phyloP scores from a whole-genome alignment of 2,113 vertebrate species.

The Arothron firmamentum region DNA sequence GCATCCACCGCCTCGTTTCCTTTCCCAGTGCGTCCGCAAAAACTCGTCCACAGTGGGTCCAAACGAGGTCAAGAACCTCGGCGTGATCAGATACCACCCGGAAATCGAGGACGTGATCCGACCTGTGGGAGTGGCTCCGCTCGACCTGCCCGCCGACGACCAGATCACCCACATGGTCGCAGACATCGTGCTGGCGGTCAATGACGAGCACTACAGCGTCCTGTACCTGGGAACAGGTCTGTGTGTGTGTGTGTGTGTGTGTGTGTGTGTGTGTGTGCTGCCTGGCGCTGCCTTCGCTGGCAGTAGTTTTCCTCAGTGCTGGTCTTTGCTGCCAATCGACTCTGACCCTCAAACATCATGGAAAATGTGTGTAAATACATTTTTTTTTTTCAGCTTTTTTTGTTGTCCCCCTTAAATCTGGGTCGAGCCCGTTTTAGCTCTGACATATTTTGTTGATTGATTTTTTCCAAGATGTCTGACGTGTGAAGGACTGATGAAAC shows the following conservation, averaged over 20 bases:
- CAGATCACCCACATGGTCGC: slow-evolving; percentile 75
- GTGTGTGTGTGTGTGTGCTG: background rate
- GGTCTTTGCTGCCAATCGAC: too few relatives aligned
- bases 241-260: slow-evolving; percentile 4
- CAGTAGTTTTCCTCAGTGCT: too few relatives aligned
- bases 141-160: slow-evolving; percentile 72
- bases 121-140: slow-evolving; percentile 68
- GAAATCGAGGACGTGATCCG: slow-evolving; percentile 77
- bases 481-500: too few relatives aligned
- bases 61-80: slow-evolving; percentile 68
- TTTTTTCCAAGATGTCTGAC: too few relatives aligned
- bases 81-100: slow-evolving; percentile 71
- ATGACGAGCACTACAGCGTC: slow-evolving; percentile 77
- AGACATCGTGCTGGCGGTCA: slow-evolving; percentile 72
- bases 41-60: slow-evolving; percentile 53
- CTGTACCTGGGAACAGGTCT: slow-evolving; percentile 80
- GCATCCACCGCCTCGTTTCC: background rate
- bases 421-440: too few relatives aligned
- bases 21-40: slow-evolving; percentile 65
- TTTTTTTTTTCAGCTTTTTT: too few relatives aligned
- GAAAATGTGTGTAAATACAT: too few relatives aligned
- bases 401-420: too few relatives aligned
- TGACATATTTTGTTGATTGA: too few relatives aligned
- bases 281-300: too few relatives aligned
- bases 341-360: too few relatives aligned